Evolutionary conservation across 2,797 vertebrate genomes (phyloP).

Genomic region (Mastacembelus armatus): DNA sequence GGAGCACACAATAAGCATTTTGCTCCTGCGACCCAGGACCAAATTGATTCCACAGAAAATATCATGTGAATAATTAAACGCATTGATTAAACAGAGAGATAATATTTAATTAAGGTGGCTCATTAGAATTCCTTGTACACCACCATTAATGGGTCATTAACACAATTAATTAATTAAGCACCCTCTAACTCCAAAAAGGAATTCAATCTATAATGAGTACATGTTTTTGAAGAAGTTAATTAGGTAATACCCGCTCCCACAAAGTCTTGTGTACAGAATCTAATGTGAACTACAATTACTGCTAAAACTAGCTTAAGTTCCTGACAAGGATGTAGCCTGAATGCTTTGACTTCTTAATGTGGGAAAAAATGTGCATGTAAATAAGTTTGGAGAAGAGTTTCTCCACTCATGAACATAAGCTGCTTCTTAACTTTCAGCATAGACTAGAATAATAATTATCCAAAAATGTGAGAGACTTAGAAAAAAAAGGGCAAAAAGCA

Average conservation of each 20-base stretch:
- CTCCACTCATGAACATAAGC: background rate
- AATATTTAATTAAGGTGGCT: constrained; percentile 88
- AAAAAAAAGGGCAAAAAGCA: background rate
- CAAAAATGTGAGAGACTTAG: no score
- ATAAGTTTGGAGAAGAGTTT: background rate
- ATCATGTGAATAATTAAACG: constrained; percentile 87
- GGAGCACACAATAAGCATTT: constrained; percentile 75
- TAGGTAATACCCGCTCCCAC: constrained; percentile 73
- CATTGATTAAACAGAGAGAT: constrained; percentile 88
- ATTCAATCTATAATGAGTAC: constrained; percentile 83
- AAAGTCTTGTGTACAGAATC: constrained; percentile 66
- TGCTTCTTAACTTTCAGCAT: background rate
- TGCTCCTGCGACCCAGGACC: constrained; percentile 57
- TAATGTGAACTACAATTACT: constrained; percentile 66
- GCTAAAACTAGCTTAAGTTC: constrained; percentile 64
- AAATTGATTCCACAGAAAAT: constrained; percentile 85
- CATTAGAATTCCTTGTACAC: constrained; percentile 83
- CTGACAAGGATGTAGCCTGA: constrained; percentile 34
- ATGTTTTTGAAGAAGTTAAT: constrained; percentile 85
- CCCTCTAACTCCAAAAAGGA: constrained; percentile 82
- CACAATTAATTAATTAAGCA: constrained; percentile 87
- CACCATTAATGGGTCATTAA: constrained; percentile 86
- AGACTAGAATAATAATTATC: background rate
- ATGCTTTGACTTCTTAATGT: constrained; percentile 20
- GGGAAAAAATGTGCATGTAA: constrained; percentile 4